Base-by-base conservation (phyloP, 2,888 invertebrate genomes). In the Axea sp. region DNA sequence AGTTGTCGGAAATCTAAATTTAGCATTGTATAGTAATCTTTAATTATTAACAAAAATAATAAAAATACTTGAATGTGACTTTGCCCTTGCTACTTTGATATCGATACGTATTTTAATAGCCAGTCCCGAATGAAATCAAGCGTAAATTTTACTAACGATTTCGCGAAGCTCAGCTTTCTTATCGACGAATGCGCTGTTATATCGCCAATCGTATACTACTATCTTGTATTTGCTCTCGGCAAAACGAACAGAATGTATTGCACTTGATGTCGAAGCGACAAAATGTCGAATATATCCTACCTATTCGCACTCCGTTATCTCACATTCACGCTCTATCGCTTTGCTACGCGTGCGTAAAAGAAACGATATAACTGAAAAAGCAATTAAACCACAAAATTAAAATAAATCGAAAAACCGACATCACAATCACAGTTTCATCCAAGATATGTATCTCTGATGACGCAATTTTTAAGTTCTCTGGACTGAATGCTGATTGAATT, bases 261-360 rank as follows among this genome's bases (percentile, higher is more conserved):
- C 19, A 35, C 35, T 31, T 51, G 51, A 59, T 68, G 59, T 51
- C 59, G 35, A 51, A 43, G 68, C 59, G 68, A 68, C 68, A 51
- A 68, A 68, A 59, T 26, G 68, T 68, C 59, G 59, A 24, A 41
- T 59, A 68, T 68, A 68, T 68, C 51, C 51, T 51, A 28, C 57
- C 57, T 43, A 45, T 59, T 59, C 59, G 68, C 73, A 62, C 65
- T 59, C 62, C 76, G 78, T 82, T 82, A 81, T 82, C 81, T 77
- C 64, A 60, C 53, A 43, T 81, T 82, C 78, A 81, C 81, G 81
- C 78, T 82, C 80, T 81, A 80, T 81, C 81, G 81, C 78, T 76
- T 76, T 75, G 76, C 72, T 72, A 75, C 55, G 37, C 47, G 60
- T 49, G 49, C 60, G 60, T 55, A 59, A 9, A 15, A 33, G 43